Evolutionary conservation across 2,797 vertebrate genomes (phyloP).

Genomic region (Enteromius trimaculatus): DNA sequence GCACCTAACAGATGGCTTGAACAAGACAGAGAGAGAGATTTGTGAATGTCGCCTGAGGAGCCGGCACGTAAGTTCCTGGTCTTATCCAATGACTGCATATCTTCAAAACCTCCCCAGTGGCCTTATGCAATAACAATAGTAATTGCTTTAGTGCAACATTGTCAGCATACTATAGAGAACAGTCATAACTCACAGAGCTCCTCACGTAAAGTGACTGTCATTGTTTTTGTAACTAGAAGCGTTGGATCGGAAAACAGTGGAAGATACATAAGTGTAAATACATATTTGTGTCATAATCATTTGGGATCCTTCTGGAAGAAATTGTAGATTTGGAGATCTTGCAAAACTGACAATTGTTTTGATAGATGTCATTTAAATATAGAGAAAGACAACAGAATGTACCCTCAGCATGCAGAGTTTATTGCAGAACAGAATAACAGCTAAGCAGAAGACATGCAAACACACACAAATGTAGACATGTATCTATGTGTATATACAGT

Average conservation of each 20-base stretch:
- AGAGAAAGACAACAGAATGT: background rate
- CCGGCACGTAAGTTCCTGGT: background rate
- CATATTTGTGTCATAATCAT: conserved; percentile 45
- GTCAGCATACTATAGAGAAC: conserved; percentile 26
- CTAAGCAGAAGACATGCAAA: background rate
- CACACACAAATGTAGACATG: too few relatives aligned
- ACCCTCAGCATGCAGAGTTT: background rate
- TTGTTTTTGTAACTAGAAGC: conserved; percentile 38
- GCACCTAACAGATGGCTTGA: conserved; percentile 10
- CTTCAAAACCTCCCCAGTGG: conserved; percentile 15
- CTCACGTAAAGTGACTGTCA: conserved; percentile 2
- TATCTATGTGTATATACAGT: too few relatives aligned
- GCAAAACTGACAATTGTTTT: conserved; percentile 33
- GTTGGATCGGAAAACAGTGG: conserved; percentile 24
- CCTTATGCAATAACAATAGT: conserved; percentile 37
- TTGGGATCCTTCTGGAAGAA: conserved; percentile 38
- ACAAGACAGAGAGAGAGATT: conserved; percentile 9
- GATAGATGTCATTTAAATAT: conserved; percentile 18
- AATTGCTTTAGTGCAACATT: conserved; percentile 37
- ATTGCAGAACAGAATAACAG: background rate
- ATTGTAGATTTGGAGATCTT: conserved; percentile 26
- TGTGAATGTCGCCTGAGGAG: conserved; percentile 31
- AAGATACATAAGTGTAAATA: conserved; percentile 36
- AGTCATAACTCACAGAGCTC: conserved; percentile 37
- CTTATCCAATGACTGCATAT: conserved; percentile 16